Base-by-base conservation (phyloP, 2,113 vertebrate genomes). In the Scartelaos histophorus region DNA sequence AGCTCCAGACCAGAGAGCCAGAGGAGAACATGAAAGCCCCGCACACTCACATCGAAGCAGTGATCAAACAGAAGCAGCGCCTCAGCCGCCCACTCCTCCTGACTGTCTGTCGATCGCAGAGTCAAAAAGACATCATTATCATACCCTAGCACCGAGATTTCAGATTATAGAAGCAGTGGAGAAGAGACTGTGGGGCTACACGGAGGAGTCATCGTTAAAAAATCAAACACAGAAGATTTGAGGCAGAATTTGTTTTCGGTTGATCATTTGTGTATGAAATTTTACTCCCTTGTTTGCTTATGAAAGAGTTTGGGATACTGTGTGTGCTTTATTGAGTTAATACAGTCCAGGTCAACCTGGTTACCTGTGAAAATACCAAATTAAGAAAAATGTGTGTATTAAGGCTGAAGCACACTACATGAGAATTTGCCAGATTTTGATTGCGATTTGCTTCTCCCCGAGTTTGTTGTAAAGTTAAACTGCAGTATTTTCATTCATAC, bases 1-100 rank as follows among this genome's bases (percentile, higher is more conserved):
- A 58, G 56, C 66, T 2, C 69, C 70, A 6, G 49, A 75, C 12
- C n/a, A 84, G 60, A 67, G 62, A 70, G 71, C 67, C 56, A 43
- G 51, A 54, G 56, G 25, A 57, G 5, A 53, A 85, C 84, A 85
- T 82, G 79, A 85, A 85, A 85, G 76, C 64, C 53, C 35, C 71
- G n/a, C 43, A 25, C 25, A 25, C 43, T 34, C 25, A 43, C 66
- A 57, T 51, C 76, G 13, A 68, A 38, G 34, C 22, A 73, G 53
- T 69, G 76, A 85, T 87, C 75, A 85, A 84, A 87, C 38, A 66
- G 78, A 56, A 66, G 56, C 47, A 54, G 64, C 68, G 16, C 58
- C 54, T 12, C 24, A 69, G 69, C 53, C 62, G 51, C 62, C 66
- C 25, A 57, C 58, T 81, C 65, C 51, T 66, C 7, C 67, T 51